Evolutionary conservation across 2,888 invertebrate species (phyloP).

Genomic region (Galerucella nymphaeae): DNA sequence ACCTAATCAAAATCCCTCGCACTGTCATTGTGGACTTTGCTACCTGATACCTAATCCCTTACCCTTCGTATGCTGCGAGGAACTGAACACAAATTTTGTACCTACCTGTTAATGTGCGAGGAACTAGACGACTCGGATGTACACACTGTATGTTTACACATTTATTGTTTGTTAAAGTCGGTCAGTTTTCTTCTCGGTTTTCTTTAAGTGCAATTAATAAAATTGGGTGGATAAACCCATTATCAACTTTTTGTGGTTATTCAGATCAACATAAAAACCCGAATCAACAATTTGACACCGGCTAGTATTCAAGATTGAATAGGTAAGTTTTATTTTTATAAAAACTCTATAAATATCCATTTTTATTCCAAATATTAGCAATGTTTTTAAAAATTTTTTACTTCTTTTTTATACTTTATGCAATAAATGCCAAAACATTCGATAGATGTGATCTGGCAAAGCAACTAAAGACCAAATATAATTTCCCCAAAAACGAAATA

Average conservation of each 20-base stretch:
- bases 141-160: no score
- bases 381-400: neutral
- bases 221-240: neutral
- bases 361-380: neutral
- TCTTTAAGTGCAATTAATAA: neutral
- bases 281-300: neutral
- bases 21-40: no score
- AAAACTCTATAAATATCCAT: no score
- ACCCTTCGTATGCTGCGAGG: no score
- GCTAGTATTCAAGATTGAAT: neutral
- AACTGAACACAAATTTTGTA: no score
- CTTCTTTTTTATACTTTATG: neutral
- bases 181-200: neutral
- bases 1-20: no score
- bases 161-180: no score
- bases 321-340: neutral
- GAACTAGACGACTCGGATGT: no score
- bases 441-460: constrained; percentile 41
- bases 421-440: constrained; percentile 26
- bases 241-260: constrained; percentile 7
- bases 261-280: neutral
- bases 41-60: no score
- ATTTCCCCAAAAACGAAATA: constrained; percentile 63
- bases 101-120: no score
- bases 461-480: constrained; percentile 32